Base-by-base conservation (phyloP, 2,113 vertebrate genomes). In the Thinocorus orbignyianus region DNA sequence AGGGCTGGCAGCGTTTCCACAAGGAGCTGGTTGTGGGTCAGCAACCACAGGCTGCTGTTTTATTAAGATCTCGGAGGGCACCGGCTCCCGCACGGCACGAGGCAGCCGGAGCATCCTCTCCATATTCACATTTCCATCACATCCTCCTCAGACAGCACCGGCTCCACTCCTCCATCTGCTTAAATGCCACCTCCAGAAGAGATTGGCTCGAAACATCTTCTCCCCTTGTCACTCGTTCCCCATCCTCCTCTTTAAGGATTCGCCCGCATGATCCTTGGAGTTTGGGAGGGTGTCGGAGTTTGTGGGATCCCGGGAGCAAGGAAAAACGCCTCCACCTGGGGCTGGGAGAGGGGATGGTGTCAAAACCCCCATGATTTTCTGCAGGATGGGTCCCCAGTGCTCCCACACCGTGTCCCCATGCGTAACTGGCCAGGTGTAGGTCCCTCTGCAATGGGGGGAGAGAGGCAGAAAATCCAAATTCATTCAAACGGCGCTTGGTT, bases 121-220 rank as follows among this genome's bases (percentile, higher is more conserved):
- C 90, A 25, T 61, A 95, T 91, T 93, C 86, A 26, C 97, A 94
- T 97, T 95, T 95, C 94, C 71, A 86, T 84, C 90, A 78, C 95
- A 95, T 94, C 90, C 84, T 95, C 72, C 79, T 81, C 93, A 93
- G 86, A 51, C 89, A 90, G 82, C 78, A 41, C 86, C 5, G 7
- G 20, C 90, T 94, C 73, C 70, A 5, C 69, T 94, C 92, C 90
- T 93, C 95, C 93, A 88, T 93, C 96, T 95, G 92, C 69, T 93
- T 8, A 92, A 94, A 94, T 89, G 88, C 85, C 92, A 93, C 87
- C 95, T 88, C 92, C 51, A 46, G 52, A 31, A 91, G 90, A 70
- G 65, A 79, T 62, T n/a, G 42, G 70, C 91, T 92, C 4, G 0
- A 37, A 82, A 16, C 76, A 55, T 61, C 95, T 72, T 86, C 93